phyloP scores from a whole-genome alignment of 2,888 invertebrate genomes.

The Teleiodes luculella region DNA sequence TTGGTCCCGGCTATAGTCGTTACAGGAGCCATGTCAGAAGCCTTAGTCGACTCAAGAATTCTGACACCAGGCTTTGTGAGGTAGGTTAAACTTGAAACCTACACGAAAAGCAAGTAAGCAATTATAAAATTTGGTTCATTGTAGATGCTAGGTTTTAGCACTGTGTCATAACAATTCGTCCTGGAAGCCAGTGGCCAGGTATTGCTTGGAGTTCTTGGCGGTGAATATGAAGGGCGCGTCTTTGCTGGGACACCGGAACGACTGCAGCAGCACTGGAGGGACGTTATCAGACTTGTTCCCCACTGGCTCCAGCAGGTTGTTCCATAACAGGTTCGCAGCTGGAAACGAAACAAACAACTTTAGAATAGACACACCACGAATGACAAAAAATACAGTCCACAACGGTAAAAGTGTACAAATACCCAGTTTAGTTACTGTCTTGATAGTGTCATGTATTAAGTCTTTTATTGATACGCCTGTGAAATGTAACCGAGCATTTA shows the following conservation, averaged over 20 bases:
- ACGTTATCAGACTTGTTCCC: slow-evolving; percentile 80
- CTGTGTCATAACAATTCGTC: slow-evolving; percentile 33
- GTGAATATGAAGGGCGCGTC: slow-evolving; percentile 83
- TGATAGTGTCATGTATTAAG: too few relatives aligned
- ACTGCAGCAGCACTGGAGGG: slow-evolving; percentile 78
- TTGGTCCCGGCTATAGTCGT: too few relatives aligned
- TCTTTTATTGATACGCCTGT: not conserved
- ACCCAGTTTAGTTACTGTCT: too few relatives aligned
- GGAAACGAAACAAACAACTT: slow-evolving; percentile 27
- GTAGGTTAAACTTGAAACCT: too few relatives aligned
- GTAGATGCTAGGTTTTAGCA: not conserved
- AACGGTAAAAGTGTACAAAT: too few relatives aligned
- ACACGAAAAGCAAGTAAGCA: too few relatives aligned
- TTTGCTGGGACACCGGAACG: slow-evolving; percentile 79
- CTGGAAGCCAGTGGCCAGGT: slow-evolving; percentile 48
- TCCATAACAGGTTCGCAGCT: slow-evolving; percentile 86
- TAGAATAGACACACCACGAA: too few relatives aligned
- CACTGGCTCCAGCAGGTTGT: slow-evolving; percentile 84
- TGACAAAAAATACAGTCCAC: too few relatives aligned
- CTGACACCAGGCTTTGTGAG: too few relatives aligned
- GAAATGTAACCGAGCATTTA: not conserved
- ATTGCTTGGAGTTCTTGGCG: slow-evolving; percentile 67
- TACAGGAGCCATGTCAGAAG: too few relatives aligned
- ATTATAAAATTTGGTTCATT: too few relatives aligned
- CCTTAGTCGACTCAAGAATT: too few relatives aligned